phyloP scores from a whole-genome alignment of 2,888 invertebrate genomes.

The Apodemia zela region DNA sequence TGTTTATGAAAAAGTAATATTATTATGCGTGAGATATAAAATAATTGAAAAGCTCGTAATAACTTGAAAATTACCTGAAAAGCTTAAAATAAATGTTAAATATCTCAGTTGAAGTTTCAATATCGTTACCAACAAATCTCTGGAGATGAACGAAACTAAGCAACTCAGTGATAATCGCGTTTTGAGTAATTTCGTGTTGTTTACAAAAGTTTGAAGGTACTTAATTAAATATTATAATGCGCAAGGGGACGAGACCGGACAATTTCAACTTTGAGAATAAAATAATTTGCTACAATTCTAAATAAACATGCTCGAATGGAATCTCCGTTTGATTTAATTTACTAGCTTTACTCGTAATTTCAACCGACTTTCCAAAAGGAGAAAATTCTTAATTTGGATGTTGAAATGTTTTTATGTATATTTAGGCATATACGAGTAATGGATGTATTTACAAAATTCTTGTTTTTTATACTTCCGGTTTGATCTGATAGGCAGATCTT shows the following conservation, averaged over 20 bases:
- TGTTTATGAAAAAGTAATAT: neutral
- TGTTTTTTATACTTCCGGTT: too few relatives aligned
- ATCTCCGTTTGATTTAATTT: conserved; percentile 11
- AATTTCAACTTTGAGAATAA: conserved; percentile 15
- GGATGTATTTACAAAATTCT: too few relatives aligned
- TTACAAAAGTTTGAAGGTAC: conserved; percentile 20
- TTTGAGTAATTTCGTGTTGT: conserved; percentile 20
- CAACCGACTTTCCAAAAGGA: too few relatives aligned
- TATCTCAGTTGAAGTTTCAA: conserved; percentile 10
- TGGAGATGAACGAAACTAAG: conserved; percentile 18
- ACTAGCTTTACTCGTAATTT: neutral
- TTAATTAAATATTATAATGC: conserved; percentile 22
- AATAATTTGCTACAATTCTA: conserved; percentile 9
- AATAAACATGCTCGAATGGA: conserved; percentile 6
- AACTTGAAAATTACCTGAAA: conserved; percentile 14
- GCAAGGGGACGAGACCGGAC: conserved; percentile 14
- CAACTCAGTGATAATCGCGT: conserved; percentile 22
- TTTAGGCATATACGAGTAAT: too few relatives aligned
- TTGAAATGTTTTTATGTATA: too few relatives aligned
- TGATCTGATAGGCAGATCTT: too few relatives aligned
- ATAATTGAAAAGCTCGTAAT: neutral
- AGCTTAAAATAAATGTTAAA: conserved; percentile 2
- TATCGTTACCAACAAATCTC: conserved; percentile 22
- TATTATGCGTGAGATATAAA: neutral
- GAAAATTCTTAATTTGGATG: too few relatives aligned